Base-by-base conservation (phyloP, 2,113 vertebrate species). In the Seriola quinqueradiata region DNA sequence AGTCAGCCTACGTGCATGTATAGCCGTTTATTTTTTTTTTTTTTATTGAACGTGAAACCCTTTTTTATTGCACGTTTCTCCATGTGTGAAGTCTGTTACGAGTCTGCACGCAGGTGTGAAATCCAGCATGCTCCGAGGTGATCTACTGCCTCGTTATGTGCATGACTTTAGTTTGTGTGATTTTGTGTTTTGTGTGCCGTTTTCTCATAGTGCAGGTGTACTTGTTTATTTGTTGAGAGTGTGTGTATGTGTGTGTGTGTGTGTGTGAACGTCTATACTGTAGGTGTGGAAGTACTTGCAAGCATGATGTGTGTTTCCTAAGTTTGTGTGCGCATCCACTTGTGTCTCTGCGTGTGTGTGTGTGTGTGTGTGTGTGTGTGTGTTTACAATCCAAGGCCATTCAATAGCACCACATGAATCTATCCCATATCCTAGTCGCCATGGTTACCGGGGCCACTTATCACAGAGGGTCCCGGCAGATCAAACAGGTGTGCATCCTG, bases 401-500 rank as follows among this genome's bases (percentile, higher is more conserved):
- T 93, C 91, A 92, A 74, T 82, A 75, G 87, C 86, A 16, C 91
- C 68, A 44, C 84, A 88, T 89, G 88, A 77, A 91, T 90, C 90
- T 83, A 89, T 94, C 92, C 89, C 87, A 89, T 92, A 91, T 86
- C 85, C 89, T 21, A 52, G 84, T 92, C 13, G 44, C 75, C 85
- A 88, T 94, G 91, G 90, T 88, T 86, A 93, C 93, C 4, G 32
- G 69, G 83, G 82, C 90, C 91, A 93, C 90, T 94, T 94, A 94
- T 93, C 90, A 92, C 90, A 92, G 85, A 93, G 91, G 90, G 92
- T 92, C 91, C 85, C 67, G 21, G 78, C 90, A 90, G 92, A 94
- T 94, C 92, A 94, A 93, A 94, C 93, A 93, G 93, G 93, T 94
- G 93, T 92, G 89, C 89, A 90, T 94, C 92, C 89, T 82, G 88